Base-by-base conservation (phyloP, 2,888 invertebrate genomes). In the Cephus rjabovi region DNA sequence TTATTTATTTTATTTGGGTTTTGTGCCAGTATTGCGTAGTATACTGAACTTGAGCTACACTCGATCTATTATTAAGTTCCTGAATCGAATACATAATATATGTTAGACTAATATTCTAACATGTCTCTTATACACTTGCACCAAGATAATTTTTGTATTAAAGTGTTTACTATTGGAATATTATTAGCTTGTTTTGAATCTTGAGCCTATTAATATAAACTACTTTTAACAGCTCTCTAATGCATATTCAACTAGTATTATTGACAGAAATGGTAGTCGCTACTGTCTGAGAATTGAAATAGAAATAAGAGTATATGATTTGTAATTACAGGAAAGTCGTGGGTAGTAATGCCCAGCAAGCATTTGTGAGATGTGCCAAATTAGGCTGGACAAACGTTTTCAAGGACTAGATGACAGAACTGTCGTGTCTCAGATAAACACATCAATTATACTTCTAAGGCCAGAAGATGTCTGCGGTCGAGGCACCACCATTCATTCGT, bases 401-500 rank as follows among this genome's bases (percentile, higher is more conserved):
- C 34, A 76, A 75, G 76, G 75, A 76, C 73, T 69, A 75, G 69
- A 77, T 56, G 77, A 35, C 76, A 79, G 76, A 79, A 84, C 35
- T 76, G 56, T 76, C 77, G 75, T 75, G 12, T 78, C 37, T 78
- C 71, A 75, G 69, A 76, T 35, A 80, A 77, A 82, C 33, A 56
- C 70, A 69, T 33, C 73, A n/a, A 12, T 77, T 78, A 15, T 34
- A 76, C 78, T 78, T 68, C 73, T 76, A 69, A 69, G 77, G 77
- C 80, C 83, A 31, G 80, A 87, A 84, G 79, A 91, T 91, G 91
- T 88, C 92, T 83, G 88, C 94, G 90, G 94, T 94, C 35, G 95
- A 95, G 85, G 92, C 93, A 23, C 94, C 94, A 9, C 92, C 92
- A 31, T 94, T 95, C 77, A 96, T 97, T 81, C 95, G 95, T 35